Evolutionary conservation across 2,113 vertebrate genomes (phyloP).

Genomic region (Oncorhynchus keta): DNA sequence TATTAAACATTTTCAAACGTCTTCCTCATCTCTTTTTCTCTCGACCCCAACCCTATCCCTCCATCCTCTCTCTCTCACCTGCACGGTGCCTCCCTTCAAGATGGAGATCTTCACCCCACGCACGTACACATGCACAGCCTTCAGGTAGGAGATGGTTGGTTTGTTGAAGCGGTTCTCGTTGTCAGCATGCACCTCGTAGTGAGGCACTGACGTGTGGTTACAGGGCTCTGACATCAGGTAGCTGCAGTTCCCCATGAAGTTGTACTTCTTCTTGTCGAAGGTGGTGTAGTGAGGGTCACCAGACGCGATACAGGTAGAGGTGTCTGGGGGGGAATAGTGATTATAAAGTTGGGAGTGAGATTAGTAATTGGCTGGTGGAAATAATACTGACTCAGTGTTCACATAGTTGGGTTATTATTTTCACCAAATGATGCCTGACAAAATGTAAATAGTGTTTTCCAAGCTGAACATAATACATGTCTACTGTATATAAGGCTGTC

Average conservation of each 20-base stretch:
- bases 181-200: slow-evolving; percentile 68
- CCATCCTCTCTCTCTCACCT: slow-evolving; percentile 54
- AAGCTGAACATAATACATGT: too few species aligned
- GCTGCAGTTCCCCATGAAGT: too few species aligned
- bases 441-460: too few species aligned
- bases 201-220: slow-evolving; percentile 57
- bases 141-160: slow-evolving; percentile 69
- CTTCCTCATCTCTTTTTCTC: neutral
- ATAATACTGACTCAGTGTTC: too few species aligned
- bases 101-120: slow-evolving; percentile 67
- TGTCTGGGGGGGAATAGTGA: neutral
- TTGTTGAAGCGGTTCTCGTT: slow-evolving; percentile 74
- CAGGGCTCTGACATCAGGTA: slow-evolving; percentile 62
- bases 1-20: too few species aligned
- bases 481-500: too few species aligned
- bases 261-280: too few species aligned
- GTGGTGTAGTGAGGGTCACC: slow-evolving; percentile 78
- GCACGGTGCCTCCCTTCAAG: slow-evolving; percentile 72
- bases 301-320: slow-evolving; percentile 54
- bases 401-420: too few species aligned
- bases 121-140: slow-evolving; percentile 71
- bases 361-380: neutral
- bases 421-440: too few species aligned
- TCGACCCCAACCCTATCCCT: neutral
- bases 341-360: neutral